Conservation (phyloP, 2,888 invertebrate genomes). For the Trachelus iudaicus region DNA sequence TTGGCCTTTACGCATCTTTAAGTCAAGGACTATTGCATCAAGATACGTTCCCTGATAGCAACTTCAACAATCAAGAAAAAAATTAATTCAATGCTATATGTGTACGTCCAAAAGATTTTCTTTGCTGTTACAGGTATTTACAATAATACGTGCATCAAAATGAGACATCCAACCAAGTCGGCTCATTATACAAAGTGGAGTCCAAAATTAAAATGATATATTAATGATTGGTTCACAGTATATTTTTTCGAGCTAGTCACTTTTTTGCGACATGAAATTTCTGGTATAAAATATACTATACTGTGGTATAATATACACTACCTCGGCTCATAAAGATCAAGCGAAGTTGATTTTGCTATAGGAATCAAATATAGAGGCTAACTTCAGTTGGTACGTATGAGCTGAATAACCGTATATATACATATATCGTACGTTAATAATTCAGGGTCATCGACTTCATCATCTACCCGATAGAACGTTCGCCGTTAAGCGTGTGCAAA, state of each 20-base stretch:
- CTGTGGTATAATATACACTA: neutral
- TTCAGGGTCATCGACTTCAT: neutral
- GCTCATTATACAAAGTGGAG: neutral
- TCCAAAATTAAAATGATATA: neutral
- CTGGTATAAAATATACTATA: neutral
- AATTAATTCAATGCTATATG: neutral
- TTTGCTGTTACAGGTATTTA: neutral
- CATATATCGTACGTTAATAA: neutral
- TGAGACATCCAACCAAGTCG: neutral
- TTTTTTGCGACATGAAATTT: neutral
- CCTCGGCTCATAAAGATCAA: too few relatives aligned
- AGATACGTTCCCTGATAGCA: neutral
- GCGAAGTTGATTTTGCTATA: too few relatives aligned
- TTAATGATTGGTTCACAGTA: neutral
- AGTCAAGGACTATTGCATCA: neutral
- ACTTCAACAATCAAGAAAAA: neutral
- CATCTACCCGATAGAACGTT: neutral
- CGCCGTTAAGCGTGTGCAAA: neutral
- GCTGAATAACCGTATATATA: neutral
- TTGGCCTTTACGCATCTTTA: neutral
- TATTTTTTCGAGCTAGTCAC: neutral
- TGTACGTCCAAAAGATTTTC: neutral
- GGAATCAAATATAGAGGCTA: neutral
- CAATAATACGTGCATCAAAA: neutral
- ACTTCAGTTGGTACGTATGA: neutral